Conservation (phyloP, 30 jellyfish, hydroid and myxozoan genomes). For the Aurelia sp. region DNA sequence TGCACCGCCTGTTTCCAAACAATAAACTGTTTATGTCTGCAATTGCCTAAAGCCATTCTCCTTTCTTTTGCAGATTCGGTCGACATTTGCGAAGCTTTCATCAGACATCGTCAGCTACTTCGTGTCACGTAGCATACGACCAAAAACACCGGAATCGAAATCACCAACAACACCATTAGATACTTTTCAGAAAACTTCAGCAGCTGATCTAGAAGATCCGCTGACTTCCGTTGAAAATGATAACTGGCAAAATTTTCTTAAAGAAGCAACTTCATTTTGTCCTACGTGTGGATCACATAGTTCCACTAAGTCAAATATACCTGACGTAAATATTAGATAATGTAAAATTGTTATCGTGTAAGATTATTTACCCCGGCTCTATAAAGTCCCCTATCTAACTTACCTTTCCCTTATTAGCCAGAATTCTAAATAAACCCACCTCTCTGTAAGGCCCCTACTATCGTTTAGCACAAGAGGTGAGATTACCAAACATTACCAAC, state of each 20-base stretch:
- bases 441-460: too few relatives aligned
- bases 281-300: conserved; percentile 79
- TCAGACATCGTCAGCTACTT: conserved; percentile 63
- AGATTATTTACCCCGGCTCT: too few relatives aligned
- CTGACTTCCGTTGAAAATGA: conserved; percentile 23
- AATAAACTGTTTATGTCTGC: too few relatives aligned
- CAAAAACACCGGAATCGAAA: conserved; percentile 18
- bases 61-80: conserved; percentile 36
- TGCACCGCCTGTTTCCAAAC: too few relatives aligned
- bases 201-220: conserved; percentile 43
- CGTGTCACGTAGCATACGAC: conserved; percentile 45
- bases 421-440: too few relatives aligned
- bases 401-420: too few relatives aligned
- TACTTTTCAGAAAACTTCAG: neutral
- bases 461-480: too few relatives aligned
- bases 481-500: too few relatives aligned
- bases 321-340: conserved; percentile 13
- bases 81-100: conserved; percentile 67
- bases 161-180: conserved; percentile 18
- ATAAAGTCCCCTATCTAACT: too few relatives aligned
- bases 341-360: too few relatives aligned
- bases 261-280: conserved; percentile 72
- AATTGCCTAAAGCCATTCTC: neutral
- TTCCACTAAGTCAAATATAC: conserved; percentile 20
- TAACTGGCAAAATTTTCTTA: conserved; percentile 44